Evolutionary conservation across 37 sponge, comb jelly and placozoan genomes (phyloP).

Genomic region (Dysidea cf. avara): DNA sequence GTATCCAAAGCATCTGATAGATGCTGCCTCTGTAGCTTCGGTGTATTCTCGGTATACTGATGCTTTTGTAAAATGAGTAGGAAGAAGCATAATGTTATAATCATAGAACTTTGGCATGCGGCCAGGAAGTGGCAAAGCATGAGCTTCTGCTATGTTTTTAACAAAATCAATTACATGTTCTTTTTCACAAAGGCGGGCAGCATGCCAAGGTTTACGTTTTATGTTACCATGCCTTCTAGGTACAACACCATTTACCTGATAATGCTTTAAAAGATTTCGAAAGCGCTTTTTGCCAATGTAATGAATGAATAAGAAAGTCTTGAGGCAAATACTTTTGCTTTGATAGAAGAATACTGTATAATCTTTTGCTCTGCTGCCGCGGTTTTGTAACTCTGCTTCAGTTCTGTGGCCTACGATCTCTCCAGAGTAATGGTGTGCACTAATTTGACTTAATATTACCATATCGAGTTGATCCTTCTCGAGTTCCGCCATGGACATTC

Average conservation of each 20-base stretch:
- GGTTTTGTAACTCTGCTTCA: neutral
- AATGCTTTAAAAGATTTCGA: conserved; percentile 3
- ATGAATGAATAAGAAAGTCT: conserved; percentile 3
- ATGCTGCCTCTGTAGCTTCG: neutral
- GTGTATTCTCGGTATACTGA: neutral
- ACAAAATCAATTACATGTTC: conserved; percentile 7
- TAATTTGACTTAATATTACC: conserved; percentile 4
- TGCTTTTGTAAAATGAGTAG: conserved; percentile 14
- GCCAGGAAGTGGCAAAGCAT: conserved; percentile 28
- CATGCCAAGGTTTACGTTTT: conserved; percentile 21
- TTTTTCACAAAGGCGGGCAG: conserved; percentile 3
- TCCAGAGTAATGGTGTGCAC: conserved; percentile 8
- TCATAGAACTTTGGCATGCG: neutral
- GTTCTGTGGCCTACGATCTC: conserved; percentile 1
- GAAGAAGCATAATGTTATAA: conserved; percentile 21
- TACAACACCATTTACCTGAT: no score
- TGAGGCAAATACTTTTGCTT: neutral
- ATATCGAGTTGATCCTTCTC: neutral
- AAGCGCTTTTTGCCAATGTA: neutral
- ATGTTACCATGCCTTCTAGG: conserved; percentile 14
- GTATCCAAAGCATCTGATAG: conserved; percentile 3
- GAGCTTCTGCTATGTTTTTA: conserved; percentile 18
- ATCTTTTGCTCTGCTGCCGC: neutral
- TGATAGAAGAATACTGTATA: neutral
- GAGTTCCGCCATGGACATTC: neutral